Evolutionary conservation across 1,140 invertebrate genomes (phyloP).

Genomic region (Scaptomyza pallida): DNA sequence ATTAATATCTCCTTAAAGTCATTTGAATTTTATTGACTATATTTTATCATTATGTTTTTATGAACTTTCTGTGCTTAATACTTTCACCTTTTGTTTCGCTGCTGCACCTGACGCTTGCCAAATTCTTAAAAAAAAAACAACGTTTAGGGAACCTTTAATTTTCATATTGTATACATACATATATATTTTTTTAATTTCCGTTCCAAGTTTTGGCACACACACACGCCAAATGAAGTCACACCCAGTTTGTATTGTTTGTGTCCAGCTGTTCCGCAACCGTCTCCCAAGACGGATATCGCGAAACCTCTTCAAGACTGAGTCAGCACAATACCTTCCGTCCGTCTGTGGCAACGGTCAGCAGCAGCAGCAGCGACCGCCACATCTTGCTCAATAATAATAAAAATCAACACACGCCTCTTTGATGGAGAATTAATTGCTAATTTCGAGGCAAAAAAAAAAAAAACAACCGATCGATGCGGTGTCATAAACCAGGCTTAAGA

Average conservation of each 20-base stretch:
- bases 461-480: constrained; percentile 61
- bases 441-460: constrained; percentile 50
- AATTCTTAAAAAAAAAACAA: background rate
- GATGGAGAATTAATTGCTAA: constrained; percentile 72
- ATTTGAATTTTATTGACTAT: background rate
- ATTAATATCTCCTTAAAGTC: too few species aligned
- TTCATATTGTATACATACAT: background rate
- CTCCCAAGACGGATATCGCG: background rate
- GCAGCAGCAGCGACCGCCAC: too few species aligned
- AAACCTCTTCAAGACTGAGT: constrained; percentile 16
- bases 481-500: constrained; percentile 75
- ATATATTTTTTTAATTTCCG: constrained; percentile 37
- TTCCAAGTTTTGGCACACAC: constrained; percentile 14
- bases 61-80: background rate
- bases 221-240: constrained; percentile 19
- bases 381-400: constrained; percentile 33
- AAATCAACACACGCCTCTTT: constrained; percentile 46
- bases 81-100: background rate
- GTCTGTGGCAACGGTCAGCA: constrained; percentile 1
- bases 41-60: background rate
- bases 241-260: constrained; percentile 17
- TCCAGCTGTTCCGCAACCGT: constrained; percentile 14
- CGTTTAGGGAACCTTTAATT: background rate
- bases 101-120: constrained; percentile 43
- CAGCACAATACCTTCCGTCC: constrained; percentile 31